phyloP scores from a whole-genome alignment of 2,888 invertebrate genomes.

The Tridacna gigas region DNA sequence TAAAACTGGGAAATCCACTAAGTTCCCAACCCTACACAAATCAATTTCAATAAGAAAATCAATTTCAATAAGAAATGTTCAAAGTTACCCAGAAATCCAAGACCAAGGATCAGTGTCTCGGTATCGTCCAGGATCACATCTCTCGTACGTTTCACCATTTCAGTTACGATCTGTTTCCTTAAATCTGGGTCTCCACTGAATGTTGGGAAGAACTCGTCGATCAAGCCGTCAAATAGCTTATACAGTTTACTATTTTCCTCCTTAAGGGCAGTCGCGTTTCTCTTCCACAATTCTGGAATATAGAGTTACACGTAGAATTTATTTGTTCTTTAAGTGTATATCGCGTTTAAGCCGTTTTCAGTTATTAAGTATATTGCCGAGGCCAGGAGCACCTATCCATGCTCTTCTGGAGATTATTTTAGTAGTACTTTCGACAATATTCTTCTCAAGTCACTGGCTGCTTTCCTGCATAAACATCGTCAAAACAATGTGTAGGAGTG shows the following conservation, averaged over 20 bases:
- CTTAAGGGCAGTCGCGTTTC: neutral
- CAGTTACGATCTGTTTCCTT: neutral
- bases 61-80: too few relatives aligned
- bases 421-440: neutral
- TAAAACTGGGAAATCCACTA: too few relatives aligned
- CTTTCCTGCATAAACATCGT: neutral
- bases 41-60: too few relatives aligned
- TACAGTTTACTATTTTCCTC: neutral
- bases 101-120: neutral
- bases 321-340: too few relatives aligned
- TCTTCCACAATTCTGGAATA: slow-evolving; percentile 2
- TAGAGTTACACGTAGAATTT: neutral
- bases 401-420: neutral
- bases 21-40: too few relatives aligned
- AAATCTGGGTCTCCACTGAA: neutral
- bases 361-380: neutral
- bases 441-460: neutral
- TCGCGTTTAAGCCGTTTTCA: neutral
- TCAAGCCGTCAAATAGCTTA: neutral
- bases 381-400: neutral
- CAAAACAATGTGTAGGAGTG: too few relatives aligned
- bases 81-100: neutral
- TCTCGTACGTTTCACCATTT: slow-evolving; percentile 8
- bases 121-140: neutral
- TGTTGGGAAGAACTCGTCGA: neutral